phyloP scores from a whole-genome alignment of 2,113 vertebrate species.

The Nerophis lumbriciformis region DNA sequence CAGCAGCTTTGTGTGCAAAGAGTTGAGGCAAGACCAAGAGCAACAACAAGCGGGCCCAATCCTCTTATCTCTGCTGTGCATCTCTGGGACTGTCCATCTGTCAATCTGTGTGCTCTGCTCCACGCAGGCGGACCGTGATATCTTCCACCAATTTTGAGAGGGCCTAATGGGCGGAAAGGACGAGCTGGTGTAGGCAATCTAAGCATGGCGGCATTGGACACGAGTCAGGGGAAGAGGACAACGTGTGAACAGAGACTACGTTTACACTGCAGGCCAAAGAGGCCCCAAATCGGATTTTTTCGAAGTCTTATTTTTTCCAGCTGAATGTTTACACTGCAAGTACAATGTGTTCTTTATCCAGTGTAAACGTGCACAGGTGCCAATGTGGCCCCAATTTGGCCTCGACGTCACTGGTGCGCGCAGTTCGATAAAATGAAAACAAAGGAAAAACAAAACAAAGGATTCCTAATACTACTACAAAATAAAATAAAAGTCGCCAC shows the following conservation, averaged over 20 bases:
- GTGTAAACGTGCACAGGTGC: no score
- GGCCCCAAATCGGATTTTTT: no score
- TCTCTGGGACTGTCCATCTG: conserved; percentile 68
- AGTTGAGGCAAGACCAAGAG: conserved; percentile 51
- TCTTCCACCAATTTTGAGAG: conserved; percentile 25
- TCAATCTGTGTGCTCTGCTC: conserved; percentile 53
- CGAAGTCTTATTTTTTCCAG: no score
- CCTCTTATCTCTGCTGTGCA: conserved; percentile 67
- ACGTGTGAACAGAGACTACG: neutral
- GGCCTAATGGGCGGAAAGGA: conserved; percentile 5
- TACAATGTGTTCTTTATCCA: no score
- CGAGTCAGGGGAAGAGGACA: neutral
- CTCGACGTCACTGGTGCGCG: no score
- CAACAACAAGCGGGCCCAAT: conserved; percentile 56
- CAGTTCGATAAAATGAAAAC: no score
- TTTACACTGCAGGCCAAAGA: no score
- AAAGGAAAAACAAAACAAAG: no score
- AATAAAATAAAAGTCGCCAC: no score
- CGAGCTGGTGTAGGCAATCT: conserved; percentile 9
- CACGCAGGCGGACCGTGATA: conserved; percentile 26
- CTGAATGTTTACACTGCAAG: no score
- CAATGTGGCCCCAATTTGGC: no score
- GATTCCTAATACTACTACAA: no score
- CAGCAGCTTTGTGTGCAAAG: conserved; percentile 13
- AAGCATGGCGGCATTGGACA: neutral